These are phyloP conservation scores for Brachyistius frenatus DNA, from an alignment of 2,113 vertebrate genomes.

Conservation along the genomic window DNA sequence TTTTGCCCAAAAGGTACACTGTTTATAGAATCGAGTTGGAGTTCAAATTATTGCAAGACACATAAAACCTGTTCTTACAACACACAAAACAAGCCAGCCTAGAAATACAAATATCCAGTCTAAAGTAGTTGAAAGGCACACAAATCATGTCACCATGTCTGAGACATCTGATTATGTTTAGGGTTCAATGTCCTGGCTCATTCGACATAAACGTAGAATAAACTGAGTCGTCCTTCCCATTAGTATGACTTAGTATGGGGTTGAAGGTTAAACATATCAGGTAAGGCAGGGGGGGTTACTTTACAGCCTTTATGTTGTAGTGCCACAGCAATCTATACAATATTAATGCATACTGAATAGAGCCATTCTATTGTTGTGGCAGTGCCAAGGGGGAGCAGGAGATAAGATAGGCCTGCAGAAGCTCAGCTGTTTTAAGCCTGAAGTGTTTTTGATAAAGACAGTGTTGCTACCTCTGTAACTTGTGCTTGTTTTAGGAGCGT, in stretches of 20 bases:
- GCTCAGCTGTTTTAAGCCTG: constrained; percentile 18
- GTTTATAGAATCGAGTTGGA: neutral
- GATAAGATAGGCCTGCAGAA: constrained; percentile 44
- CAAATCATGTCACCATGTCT: constrained; percentile 6
- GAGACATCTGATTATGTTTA: neutral
- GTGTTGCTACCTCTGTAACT: constrained; percentile 4
- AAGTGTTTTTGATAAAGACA: neutral
- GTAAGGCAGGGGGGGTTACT: neutral
- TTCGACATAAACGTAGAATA: neutral
- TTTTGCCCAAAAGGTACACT: neutral
- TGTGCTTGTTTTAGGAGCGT: constrained; percentile 15
- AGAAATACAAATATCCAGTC: neutral
- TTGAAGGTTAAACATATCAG: neutral
- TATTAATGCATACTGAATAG: neutral
- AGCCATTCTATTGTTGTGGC: constrained; percentile 7
- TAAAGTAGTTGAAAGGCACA: neutral
- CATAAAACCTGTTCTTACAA: too few relatives aligned
- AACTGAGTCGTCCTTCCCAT: too few relatives aligned
- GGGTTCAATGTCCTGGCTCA: neutral
- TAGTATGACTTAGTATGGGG: too few relatives aligned
- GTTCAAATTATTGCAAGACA: neutral
- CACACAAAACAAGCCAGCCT: too few relatives aligned
- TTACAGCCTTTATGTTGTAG: neutral
- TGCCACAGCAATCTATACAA: constrained; percentile 6
- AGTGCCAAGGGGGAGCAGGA: constrained; percentile 55